Evolutionary conservation across 2,113 vertebrate species (phyloP).

Genomic region (Cebidichthys violaceus): DNA sequence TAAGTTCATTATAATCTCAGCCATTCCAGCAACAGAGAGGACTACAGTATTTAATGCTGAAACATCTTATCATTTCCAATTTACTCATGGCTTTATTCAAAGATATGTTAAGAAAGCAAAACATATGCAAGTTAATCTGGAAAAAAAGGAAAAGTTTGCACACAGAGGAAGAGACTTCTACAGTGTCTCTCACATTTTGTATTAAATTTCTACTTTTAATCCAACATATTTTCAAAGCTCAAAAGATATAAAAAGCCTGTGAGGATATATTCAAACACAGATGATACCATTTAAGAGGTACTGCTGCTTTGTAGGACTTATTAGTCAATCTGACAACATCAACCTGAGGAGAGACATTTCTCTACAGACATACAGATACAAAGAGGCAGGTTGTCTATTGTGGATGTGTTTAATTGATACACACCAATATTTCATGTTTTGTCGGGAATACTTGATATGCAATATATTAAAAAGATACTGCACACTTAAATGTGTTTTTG

Average conservation of each 20-base stretch:
- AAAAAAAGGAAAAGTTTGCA: constrained; percentile 27
- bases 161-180: constrained; percentile 25
- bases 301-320: constrained; percentile 15
- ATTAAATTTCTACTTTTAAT: constrained; percentile 50
- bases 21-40: constrained; percentile 26
- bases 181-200: constrained; percentile 12
- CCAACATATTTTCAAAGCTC: constrained; percentile 47
- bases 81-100: constrained; percentile 28
- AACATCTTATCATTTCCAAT: constrained; percentile 24
- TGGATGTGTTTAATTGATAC: not conserved
- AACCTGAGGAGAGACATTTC: constrained; percentile 49
- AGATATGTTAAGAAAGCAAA: constrained; percentile 38
- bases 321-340: constrained; percentile 34
- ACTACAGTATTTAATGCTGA: constrained; percentile 58
- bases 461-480: not conserved
- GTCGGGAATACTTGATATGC: not conserved
- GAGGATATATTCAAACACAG: constrained; percentile 42
- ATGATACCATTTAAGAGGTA: constrained; percentile 20
- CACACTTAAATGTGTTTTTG: not conserved
- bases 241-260: constrained; percentile 31
- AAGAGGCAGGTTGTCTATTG: constrained; percentile 18
- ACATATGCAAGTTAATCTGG: constrained; percentile 20
- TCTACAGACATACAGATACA: constrained; percentile 32
- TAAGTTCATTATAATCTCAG: constrained; percentile 17
- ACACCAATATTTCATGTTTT: constrained; percentile 2